Conservation (phyloP, 2,888 invertebrate genomes). For the Tenthredo scrophulariae region DNA sequence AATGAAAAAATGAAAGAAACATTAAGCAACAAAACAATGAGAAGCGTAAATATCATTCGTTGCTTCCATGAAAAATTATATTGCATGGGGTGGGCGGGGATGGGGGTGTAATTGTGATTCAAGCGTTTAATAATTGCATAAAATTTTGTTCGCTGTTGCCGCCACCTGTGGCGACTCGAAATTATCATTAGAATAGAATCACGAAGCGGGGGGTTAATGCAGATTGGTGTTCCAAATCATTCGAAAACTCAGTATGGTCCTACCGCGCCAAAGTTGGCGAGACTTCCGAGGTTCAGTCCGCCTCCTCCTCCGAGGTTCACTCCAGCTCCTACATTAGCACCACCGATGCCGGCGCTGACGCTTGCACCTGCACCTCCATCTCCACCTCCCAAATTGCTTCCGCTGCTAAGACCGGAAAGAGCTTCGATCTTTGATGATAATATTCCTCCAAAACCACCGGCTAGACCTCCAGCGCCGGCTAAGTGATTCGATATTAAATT, state of each 20-base stretch:
- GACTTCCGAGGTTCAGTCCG: slow-evolving; percentile 69
- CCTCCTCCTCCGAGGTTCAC: slow-evolving; percentile 54
- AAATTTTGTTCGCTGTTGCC: background rate
- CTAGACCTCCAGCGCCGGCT: slow-evolving; percentile 56
- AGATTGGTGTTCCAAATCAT: slow-evolving; percentile 30
- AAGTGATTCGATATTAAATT: background rate
- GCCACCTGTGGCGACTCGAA: background rate
- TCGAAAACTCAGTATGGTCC: slow-evolving; percentile 62
- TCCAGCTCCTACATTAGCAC: background rate
- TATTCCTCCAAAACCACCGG: slow-evolving; percentile 56
- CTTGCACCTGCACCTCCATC: background rate
- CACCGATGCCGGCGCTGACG: background rate
- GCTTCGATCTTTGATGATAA: slow-evolving; percentile 41
- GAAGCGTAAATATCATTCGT: background rate
- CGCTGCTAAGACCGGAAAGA: slow-evolving; percentile 54
- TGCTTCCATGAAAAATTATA: background rate
- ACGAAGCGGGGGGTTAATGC: slow-evolving; percentile 16
- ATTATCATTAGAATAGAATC: background rate
- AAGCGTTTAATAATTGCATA: background rate
- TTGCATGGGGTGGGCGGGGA: background rate
- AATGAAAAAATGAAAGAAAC: background rate
- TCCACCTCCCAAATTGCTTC: slow-evolving; percentile 47
- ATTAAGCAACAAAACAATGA: slow-evolving; percentile 4
- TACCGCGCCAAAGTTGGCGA: slow-evolving; percentile 66
- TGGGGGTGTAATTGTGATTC: background rate